Conservation (phyloP, 2,797 vertebrate genomes). For the Hemibagrus guttatus region DNA sequence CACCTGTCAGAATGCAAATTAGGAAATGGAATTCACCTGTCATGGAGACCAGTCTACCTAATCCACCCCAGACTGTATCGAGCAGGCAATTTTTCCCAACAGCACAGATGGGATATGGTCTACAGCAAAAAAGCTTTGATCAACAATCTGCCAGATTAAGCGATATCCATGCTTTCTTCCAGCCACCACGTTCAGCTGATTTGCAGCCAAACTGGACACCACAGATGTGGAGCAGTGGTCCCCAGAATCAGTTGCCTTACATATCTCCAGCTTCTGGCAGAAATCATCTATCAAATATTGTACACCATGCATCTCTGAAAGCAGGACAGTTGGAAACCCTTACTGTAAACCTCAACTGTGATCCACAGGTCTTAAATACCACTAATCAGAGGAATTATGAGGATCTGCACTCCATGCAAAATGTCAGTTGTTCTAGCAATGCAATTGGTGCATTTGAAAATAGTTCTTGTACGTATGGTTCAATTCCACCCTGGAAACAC, state of each 20-base stretch:
- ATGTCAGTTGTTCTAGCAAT: background rate
- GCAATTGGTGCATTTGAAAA: background rate
- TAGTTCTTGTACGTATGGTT: background rate
- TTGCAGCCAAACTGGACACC: background rate
- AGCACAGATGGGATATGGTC: background rate
- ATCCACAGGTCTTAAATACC: background rate
- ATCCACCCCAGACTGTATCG: background rate
- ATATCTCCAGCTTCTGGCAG: background rate
- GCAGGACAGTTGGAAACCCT: background rate
- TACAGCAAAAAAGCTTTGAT: background rate
- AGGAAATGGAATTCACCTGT: background rate
- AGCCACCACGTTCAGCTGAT: background rate
- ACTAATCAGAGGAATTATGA: background rate
- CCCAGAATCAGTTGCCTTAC: background rate
- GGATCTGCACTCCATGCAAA: background rate
- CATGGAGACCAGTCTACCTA: background rate
- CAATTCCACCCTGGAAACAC: background rate
- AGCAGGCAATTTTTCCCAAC: background rate
- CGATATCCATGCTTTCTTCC: background rate
- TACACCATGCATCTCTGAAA: background rate
- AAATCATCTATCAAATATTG: background rate
- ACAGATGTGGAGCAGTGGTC: background rate
- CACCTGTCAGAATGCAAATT: constrained; percentile 18
- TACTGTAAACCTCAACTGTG: background rate
- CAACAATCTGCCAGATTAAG: background rate